Conservation (phyloP, 2,797 vertebrate species). For the Gallinago stenura region DNA sequence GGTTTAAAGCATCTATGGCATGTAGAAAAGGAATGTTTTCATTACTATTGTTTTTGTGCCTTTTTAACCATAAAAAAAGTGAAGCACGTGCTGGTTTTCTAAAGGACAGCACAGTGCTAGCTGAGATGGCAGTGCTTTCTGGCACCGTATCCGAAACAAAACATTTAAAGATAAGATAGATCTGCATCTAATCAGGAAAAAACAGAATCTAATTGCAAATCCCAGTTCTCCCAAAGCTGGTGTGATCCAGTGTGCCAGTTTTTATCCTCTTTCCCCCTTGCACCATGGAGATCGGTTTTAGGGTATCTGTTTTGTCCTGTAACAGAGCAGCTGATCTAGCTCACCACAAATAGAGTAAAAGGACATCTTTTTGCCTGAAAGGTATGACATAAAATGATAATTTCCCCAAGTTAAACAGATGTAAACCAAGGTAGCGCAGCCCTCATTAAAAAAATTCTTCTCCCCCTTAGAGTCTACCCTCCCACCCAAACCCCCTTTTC, state of each 20-base stretch:
- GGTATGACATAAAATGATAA: slow-evolving; percentile 72
- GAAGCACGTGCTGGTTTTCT: slow-evolving; percentile 52
- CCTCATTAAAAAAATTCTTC: background rate
- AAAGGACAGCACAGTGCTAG: slow-evolving; percentile 62
- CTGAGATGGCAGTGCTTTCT: slow-evolving; percentile 73
- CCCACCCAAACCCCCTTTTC: slow-evolving; percentile 48
- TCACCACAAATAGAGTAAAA: slow-evolving; percentile 57
- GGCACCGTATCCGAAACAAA: slow-evolving; percentile 19
- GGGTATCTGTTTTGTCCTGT: slow-evolving; percentile 43
- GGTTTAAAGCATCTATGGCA: slow-evolving; percentile 59
- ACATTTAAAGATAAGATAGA: slow-evolving; percentile 35
- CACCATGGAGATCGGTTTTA: background rate
- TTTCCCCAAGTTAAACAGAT: slow-evolving; percentile 78
- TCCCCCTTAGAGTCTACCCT: background rate
- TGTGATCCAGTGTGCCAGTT: slow-evolving; percentile 61
- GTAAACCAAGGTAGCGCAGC: slow-evolving; percentile 41
- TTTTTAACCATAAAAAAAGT: slow-evolving; percentile 77
- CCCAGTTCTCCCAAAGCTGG: slow-evolving; percentile 17
- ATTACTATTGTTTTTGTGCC: slow-evolving; percentile 76
- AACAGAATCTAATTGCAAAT: slow-evolving; percentile 13
- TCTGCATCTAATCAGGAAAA: slow-evolving; percentile 36
- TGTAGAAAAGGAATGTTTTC: slow-evolving; percentile 77
- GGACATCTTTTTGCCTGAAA: slow-evolving; percentile 62
- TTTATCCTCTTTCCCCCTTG: slow-evolving; percentile 14
- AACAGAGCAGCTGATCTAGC: slow-evolving; percentile 55